phyloP scores from a whole-genome alignment of 30 jellyfish, hydroid and myxozoan genomes.

The Pseudorhiza aurosa region DNA sequence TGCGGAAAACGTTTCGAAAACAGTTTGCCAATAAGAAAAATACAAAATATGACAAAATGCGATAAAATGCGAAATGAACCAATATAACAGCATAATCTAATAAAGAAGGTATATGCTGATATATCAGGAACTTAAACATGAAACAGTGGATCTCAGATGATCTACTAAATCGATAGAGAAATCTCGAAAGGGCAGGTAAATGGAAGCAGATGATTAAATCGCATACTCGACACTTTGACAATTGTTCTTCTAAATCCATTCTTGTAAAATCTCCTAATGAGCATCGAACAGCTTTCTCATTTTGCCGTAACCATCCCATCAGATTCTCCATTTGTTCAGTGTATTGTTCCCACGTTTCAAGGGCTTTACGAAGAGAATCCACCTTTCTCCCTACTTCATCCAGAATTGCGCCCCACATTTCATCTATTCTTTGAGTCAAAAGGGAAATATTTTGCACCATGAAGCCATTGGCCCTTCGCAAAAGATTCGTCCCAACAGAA shows the following conservation, averaged over 20 bases:
- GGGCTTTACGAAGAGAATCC: slow-evolving; percentile 33
- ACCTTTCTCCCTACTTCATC: slow-evolving; percentile 31
- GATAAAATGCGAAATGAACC: too few species aligned
- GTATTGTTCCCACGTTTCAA: slow-evolving; percentile 89
- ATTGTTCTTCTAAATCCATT: slow-evolving; percentile 50
- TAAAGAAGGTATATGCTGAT: too few species aligned
- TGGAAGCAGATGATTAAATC: too few species aligned
- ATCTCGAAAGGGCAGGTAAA: not conserved
- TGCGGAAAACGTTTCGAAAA: too few species aligned
- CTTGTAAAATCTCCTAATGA: slow-evolving; percentile 66
- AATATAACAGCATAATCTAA: too few species aligned
- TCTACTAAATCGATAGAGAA: too few species aligned
- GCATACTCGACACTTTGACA: slow-evolving; percentile 75
- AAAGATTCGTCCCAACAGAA: slow-evolving; percentile 31
- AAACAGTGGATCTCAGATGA: too few species aligned
- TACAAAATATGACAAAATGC: not conserved
- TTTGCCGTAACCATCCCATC: slow-evolving; percentile 86
- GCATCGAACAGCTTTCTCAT: slow-evolving; percentile 59
- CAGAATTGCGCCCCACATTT: slow-evolving; percentile 38
- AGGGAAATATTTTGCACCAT: slow-evolving; percentile 20
- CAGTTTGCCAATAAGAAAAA: too few species aligned
- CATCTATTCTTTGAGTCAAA: slow-evolving; percentile 45
- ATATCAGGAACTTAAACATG: too few species aligned
- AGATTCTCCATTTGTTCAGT: slow-evolving; percentile 84
- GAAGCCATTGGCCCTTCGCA: slow-evolving; percentile 12